These are phyloP conservation scores for Neomorphus geoffroyi DNA, from an alignment of 2,797 vertebrate genomes.

Conservation along the genomic window DNA sequence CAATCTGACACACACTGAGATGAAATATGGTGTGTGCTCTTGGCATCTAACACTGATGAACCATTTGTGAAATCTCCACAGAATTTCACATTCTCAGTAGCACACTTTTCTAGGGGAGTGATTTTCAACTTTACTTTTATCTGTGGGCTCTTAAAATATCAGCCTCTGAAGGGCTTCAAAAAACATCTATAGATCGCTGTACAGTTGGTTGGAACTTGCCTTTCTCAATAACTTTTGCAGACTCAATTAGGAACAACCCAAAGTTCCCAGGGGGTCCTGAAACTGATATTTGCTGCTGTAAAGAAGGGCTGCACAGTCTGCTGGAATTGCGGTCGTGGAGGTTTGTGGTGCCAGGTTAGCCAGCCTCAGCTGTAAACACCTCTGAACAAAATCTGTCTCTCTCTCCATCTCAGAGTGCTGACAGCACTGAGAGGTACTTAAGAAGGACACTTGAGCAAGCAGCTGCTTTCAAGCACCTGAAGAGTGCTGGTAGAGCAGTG, in stretches of 20 bases:
- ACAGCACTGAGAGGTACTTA: conserved; percentile 18
- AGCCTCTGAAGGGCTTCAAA: not conserved
- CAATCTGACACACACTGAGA: conserved; percentile 33
- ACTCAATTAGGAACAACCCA: not conserved
- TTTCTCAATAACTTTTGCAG: not conserved
- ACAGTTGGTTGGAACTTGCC: not conserved
- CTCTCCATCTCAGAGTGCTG: not conserved
- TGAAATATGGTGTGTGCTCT: conserved; percentile 29
- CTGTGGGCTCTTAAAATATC: not conserved
- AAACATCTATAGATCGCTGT: not conserved
- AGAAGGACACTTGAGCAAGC: not conserved
- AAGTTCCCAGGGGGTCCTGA: not conserved
- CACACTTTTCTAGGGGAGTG: not conserved
- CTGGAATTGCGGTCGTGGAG: not conserved
- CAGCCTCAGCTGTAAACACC: not conserved
- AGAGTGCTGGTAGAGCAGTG: not conserved
- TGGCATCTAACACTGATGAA: conserved; percentile 15
- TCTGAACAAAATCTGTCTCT: not conserved
- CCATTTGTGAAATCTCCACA: conserved; percentile 24
- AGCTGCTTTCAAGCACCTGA: not conserved
- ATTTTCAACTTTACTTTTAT: conserved; percentile 20
- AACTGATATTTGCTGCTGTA: not conserved
- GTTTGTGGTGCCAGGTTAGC: not conserved
- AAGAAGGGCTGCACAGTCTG: not conserved
- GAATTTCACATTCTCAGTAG: conserved; percentile 1